Percentiles rank a stretch among this genome's conserved stretches.
Evolutionary conservation across 2,113 vertebrate species (phyloP).

Genomic region (Chlorodrepanis virens): DNA sequence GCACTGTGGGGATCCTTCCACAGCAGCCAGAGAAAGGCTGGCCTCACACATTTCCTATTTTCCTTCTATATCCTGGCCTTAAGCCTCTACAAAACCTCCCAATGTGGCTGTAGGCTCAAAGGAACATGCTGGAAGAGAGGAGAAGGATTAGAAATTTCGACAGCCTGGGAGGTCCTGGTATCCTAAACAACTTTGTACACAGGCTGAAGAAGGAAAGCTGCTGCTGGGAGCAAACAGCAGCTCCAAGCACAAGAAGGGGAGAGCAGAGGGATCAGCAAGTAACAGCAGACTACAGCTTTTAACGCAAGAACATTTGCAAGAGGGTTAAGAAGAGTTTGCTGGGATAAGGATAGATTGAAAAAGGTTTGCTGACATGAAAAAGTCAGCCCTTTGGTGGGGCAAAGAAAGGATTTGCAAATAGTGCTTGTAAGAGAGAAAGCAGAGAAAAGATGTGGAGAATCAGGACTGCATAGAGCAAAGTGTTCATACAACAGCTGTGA

Average conservation of each 20-base stretch:
- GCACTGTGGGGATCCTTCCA: not conserved
- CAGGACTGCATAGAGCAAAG: not conserved
- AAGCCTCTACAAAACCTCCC: not conserved
- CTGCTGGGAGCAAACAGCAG: not conserved
- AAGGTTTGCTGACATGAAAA: not conserved
- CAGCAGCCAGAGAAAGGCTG: accelerated
- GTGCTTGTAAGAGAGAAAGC: not conserved
- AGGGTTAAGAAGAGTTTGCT: not conserved
- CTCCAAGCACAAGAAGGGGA: not conserved
- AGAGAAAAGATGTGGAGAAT: not conserved
- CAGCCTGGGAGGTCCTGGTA: not conserved
- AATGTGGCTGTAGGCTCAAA: not conserved
- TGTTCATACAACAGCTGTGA: not conserved
- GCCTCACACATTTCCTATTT: not conserved
- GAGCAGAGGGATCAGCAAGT: not conserved
- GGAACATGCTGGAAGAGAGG: not conserved
- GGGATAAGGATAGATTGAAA: not conserved
- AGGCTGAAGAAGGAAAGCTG: not conserved
- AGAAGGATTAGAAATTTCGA: not conserved
- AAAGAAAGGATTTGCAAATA: not conserved
- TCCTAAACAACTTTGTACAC: not conserved
- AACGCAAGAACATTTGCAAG: not conserved
- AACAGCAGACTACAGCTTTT: not conserved
- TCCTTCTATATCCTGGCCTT: not conserved
- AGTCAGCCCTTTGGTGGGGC: not conserved